Conservation (phyloP, 2,888 invertebrate species). For the Platerodrilus igneus region DNA sequence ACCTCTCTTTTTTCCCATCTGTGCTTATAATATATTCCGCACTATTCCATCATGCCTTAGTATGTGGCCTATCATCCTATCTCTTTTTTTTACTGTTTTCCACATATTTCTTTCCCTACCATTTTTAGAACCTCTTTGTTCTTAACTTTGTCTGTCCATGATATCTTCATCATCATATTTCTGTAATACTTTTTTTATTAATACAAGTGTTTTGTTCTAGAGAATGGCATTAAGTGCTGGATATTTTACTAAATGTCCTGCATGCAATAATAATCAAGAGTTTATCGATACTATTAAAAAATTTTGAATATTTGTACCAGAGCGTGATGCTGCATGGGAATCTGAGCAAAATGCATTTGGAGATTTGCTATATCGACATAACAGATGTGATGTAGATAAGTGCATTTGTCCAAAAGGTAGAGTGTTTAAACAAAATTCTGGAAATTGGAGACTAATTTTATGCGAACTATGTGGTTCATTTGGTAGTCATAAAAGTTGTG, state of each 20-base stretch:
- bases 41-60: no score
- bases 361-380: slow-evolving; percentile 13
- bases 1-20: no score
- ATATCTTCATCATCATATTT: no score
- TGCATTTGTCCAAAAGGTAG: slow-evolving; percentile 17
- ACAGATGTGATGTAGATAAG: slow-evolving; percentile 8
- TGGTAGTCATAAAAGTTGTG: slow-evolving; percentile 15
- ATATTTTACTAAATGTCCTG: slow-evolving; percentile 21
- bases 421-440: slow-evolving; percentile 1
- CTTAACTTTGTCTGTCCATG: no score
- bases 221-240: slow-evolving; percentile 15
- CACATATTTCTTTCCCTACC: no score
- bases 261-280: slow-evolving; percentile 12
- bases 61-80: no score
- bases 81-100: no score
- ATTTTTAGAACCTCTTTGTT: no score
- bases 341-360: slow-evolving; percentile 10
- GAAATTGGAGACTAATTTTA: slow-evolving; percentile 15
- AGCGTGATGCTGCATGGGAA: slow-evolving; percentile 21
- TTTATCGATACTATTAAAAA: slow-evolving; percentile 12
- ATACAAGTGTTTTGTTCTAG: slow-evolving; percentile 9
- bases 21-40: no score
- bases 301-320: slow-evolving; percentile 18
- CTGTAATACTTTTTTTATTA: no score
- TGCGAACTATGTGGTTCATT: slow-evolving; percentile 17